Conservation (phyloP, 2,113 vertebrate species). For the Muscicapa adusta region DNA sequence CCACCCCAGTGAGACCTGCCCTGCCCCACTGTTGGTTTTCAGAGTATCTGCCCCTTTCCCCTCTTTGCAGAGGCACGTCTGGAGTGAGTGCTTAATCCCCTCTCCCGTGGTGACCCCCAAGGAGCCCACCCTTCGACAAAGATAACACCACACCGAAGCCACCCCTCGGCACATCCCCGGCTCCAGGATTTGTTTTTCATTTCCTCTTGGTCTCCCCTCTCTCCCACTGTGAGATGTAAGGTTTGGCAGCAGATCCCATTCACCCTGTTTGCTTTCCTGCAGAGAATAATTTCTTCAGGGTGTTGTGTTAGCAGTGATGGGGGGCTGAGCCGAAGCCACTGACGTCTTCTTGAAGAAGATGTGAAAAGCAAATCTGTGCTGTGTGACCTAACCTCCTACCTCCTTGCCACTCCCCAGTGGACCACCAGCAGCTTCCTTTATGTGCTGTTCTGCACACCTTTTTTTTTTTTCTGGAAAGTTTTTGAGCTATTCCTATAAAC, state of each 20-base stretch:
- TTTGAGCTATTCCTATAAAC: not conserved
- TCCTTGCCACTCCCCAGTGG: accelerated
- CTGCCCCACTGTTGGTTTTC: not conserved
- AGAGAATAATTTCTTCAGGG: not conserved
- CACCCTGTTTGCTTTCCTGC: not conserved
- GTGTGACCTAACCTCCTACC: not conserved
- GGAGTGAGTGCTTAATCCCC: not conserved
- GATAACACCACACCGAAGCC: accelerated
- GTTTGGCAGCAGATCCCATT: not conserved
- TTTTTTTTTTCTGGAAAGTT: not conserved
- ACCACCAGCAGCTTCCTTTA: not conserved
- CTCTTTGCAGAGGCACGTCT: not conserved
- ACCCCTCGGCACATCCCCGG: not conserved
- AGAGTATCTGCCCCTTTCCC: not conserved
- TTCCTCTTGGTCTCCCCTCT: constrained; percentile 37
- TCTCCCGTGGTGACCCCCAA: accelerated
- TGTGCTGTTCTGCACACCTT: not conserved
- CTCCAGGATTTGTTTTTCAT: constrained; percentile 54
- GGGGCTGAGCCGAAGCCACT: not conserved
- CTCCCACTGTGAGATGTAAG: not conserved
- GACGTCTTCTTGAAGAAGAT: not conserved
- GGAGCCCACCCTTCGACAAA: not conserved
- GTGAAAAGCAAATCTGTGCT: not conserved
- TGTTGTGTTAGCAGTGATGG: not conserved
- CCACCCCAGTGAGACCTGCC: not conserved